Base-by-base conservation (phyloP, 1,140 invertebrate species). In the Drosophila sp. region DNA sequence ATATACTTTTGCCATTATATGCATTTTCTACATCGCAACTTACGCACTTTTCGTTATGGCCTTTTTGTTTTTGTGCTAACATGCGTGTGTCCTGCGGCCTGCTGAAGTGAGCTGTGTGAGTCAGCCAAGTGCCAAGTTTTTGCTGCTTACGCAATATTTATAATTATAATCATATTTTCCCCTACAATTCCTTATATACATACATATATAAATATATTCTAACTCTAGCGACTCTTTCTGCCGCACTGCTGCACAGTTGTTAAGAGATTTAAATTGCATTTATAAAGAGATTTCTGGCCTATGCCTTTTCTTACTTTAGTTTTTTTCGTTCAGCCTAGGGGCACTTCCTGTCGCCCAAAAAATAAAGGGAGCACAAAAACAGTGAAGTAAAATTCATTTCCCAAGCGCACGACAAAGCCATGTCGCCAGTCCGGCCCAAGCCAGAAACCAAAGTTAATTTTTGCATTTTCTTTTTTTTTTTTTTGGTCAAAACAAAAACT, bases 311-410 rank as follows among this genome's bases (percentile, higher is more conserved):
- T 68, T 29, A 47, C 17, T 56, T 60, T 50, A 33, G 38, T 17
- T 27, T 50, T 72, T 56, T 63, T 58, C 44, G 50, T 25, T 27
- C 44, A 66, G 68, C 66, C 57, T 82, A 72, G 63, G 66, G 83
- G 79, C 69, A 87, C 70, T 86, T 86, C 82, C 82, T 86, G 82
- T 75, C 79, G 79, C 83, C 82, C 66, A 75, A 86, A 87, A 63
- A 79, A 25, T 27, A 50, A 23, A 27, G 8, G 3, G 10, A 27
- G 27, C 25, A 47, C 56, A 70, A 27, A 57, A 23, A 38, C 35
- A 5, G 3, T 33, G 4, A 70, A 72, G 60, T 72, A 78, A 78
- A 79, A 87, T 89, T 89, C 84, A 89, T 87, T 87, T 87, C 80
- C 84, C 79, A 69, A 77, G 70, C 84, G 66, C 62, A 60, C 75